These are phyloP conservation scores for Pissodes strobi DNA, from an alignment of 1,140 invertebrate species.

Conservation along the genomic window DNA sequence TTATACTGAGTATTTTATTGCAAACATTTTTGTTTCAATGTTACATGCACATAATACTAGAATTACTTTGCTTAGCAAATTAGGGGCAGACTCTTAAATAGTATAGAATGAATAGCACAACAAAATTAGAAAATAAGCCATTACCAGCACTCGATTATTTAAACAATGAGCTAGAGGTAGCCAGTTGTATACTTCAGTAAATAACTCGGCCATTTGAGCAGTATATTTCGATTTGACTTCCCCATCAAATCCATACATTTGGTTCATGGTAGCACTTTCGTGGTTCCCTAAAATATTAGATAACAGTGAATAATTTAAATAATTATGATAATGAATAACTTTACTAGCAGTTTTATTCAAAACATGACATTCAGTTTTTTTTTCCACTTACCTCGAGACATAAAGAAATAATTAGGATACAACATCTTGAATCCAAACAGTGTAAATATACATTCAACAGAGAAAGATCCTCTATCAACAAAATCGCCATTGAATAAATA, in stretches of 20 bases:
- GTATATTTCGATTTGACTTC: constrained; percentile 97
- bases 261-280: constrained; percentile 98
- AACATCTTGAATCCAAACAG: constrained; percentile 97
- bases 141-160: constrained; percentile 86
- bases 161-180: constrained; percentile 95
- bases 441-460: constrained; percentile 98
- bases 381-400: constrained; percentile 83
- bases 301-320: neutral
- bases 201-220: constrained; percentile 91
- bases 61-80: no score
- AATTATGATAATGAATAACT: no score
- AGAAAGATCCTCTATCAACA: constrained; percentile 98
- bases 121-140: no score
- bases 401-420: constrained; percentile 96
- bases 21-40: no score
- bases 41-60: no score
- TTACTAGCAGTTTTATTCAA: no score
- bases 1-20: no score
- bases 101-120: no score
- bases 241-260: constrained; percentile 98
- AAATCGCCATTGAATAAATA: constrained; percentile 99
- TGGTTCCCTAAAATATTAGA: constrained; percentile 81
- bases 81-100: no score
- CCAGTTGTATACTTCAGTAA: constrained; percentile 99
- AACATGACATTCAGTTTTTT: no score